phyloP scores from a whole-genome alignment of 2,888 invertebrate genomes.

The Ellobium chinense region DNA sequence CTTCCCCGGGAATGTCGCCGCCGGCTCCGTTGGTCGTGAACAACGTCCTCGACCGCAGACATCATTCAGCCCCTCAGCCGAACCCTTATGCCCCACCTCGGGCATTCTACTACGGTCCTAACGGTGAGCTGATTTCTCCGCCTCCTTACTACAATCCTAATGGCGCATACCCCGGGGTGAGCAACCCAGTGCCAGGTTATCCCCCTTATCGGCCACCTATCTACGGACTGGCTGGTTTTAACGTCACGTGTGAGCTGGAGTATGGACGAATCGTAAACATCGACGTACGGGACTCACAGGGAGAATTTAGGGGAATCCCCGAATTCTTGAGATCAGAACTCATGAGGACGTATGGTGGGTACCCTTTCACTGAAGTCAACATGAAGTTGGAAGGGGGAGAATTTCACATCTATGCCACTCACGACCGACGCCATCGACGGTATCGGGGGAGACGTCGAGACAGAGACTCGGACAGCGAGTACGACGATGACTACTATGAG shows the following conservation, averaged over 20 bases:
- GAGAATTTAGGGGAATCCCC: slow-evolving; percentile 49
- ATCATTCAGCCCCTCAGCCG: slow-evolving; percentile 15
- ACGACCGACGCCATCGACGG: slow-evolving; percentile 10
- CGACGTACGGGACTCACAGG: slow-evolving; percentile 44
- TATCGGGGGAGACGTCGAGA: not conserved
- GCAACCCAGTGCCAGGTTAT: slow-evolving; percentile 21
- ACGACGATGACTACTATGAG: slow-evolving; percentile 1
- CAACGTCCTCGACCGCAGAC: not conserved
- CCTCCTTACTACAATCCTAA: slow-evolving; percentile 9
- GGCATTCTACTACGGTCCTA: slow-evolving; percentile 47
- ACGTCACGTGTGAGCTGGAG: slow-evolving; percentile 41
- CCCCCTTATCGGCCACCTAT: not conserved
- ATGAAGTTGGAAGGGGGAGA: slow-evolving; percentile 48
- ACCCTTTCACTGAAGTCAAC: slow-evolving; percentile 51
- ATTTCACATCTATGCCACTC: slow-evolving; percentile 54
- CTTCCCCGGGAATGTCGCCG: not conserved
- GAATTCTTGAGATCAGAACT: slow-evolving; percentile 52
- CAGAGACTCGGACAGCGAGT: slow-evolving; percentile 10
- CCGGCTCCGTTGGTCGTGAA: not conserved
- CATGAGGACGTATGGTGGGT: slow-evolving; percentile 49
- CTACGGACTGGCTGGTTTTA: slow-evolving; percentile 18
- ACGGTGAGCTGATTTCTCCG: slow-evolving; percentile 38
- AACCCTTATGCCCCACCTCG: slow-evolving; percentile 1
- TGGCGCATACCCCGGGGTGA: slow-evolving; percentile 46
- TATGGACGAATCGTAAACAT: slow-evolving; percentile 53